Conservation (phyloP, 2,113 vertebrate species). For the Tachysurus vachellii region DNA sequence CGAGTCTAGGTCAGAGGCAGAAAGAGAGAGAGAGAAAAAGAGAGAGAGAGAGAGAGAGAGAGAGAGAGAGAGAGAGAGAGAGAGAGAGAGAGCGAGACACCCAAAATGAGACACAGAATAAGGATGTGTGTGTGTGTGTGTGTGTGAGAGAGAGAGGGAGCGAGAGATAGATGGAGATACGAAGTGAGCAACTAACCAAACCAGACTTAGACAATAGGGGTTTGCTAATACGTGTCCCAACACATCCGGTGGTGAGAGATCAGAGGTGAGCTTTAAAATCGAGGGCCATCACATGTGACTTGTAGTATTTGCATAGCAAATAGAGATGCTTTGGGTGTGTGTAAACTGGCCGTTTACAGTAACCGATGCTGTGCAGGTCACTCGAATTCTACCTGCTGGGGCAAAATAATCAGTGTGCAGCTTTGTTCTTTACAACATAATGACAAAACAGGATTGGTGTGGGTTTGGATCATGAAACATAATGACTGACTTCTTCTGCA, state of each 20-base stretch:
- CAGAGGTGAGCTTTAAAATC: conserved; percentile 1
- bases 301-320: conserved; percentile 61
- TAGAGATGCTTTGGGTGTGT: conserved; percentile 41
- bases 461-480: background rate
- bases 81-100: too few relatives aligned
- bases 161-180: background rate
- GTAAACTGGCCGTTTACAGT: conserved; percentile 56
- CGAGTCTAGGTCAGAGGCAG: conserved; percentile 72
- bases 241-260: conserved; percentile 24
- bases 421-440: background rate
- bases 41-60: background rate
- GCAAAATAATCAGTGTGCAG: conserved; percentile 21
- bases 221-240: conserved; percentile 21
- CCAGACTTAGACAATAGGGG: background rate
- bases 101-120: too few relatives aligned
- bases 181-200: background rate
- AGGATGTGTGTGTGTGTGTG: too few relatives aligned
- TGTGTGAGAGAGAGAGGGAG: background rate
- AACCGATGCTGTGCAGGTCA: conserved; percentile 28
- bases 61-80: background rate
- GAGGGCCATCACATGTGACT: conserved; percentile 9
- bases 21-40: background rate
- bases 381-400: background rate
- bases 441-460: background rate
- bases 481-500: background rate